Percentiles rank a stretch among this genome's conserved stretches.
These are phyloP conservation scores for Lophochroa leadbeateri DNA, from an alignment of 2,113 vertebrate species.

Conservation along the genomic window DNA sequence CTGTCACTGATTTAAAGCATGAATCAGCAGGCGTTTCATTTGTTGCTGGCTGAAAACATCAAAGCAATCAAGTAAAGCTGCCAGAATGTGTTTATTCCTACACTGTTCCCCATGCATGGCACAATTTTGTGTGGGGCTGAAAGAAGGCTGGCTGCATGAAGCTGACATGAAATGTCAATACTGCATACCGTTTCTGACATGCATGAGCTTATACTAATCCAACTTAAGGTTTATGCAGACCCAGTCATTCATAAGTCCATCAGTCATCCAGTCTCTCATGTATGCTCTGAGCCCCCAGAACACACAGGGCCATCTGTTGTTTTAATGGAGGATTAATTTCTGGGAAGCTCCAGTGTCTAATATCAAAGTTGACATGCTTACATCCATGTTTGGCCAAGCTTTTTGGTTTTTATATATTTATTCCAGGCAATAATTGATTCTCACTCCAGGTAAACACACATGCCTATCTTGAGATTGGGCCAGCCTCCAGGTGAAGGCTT, in stretches of 20 bases:
- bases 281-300: constrained; percentile 13
- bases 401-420: not conserved
- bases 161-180: constrained; percentile 11
- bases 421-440: not conserved
- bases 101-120: not conserved
- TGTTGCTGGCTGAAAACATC: not conserved
- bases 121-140: not conserved
- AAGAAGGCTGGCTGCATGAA: not conserved
- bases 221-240: constrained; percentile 49
- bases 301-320: constrained; percentile 49
- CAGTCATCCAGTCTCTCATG: constrained; percentile 5
- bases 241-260: constrained; percentile 52
- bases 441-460: not conserved
- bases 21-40: constrained; percentile 42
- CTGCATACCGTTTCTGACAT: constrained; percentile 23
- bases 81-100: constrained; percentile 3
- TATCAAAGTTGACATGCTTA: constrained; percentile 30
- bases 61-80: constrained; percentile 11
- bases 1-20: constrained; percentile 38
- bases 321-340: constrained; percentile 68
- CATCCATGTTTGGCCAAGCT: not conserved
- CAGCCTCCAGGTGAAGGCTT: not conserved
- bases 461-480: not conserved
- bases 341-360: constrained; percentile 42
- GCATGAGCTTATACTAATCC: constrained; percentile 48